Percentiles rank a stretch among this genome's conserved stretches.
Evolutionary conservation across 2,113 vertebrate genomes (phyloP).

Genomic region (Cyprinodon variegatus): DNA sequence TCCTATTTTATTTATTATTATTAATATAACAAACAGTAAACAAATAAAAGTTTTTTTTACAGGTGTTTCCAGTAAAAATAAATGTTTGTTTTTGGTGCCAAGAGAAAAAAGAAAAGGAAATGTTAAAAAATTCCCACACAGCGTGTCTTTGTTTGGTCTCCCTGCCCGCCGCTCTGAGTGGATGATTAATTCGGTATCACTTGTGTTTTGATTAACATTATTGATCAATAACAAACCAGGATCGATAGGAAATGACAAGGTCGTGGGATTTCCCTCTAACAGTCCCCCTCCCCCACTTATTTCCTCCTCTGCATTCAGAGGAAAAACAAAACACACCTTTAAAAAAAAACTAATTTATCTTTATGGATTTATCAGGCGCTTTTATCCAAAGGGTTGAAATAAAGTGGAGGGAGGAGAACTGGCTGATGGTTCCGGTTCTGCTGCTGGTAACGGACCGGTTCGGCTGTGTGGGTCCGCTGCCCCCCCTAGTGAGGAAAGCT

Average conservation of each 20-base stretch:
- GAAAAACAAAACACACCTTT: not conserved
- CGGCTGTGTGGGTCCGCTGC: conserved; percentile 64
- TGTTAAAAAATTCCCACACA: not conserved
- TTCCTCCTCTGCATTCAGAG: not conserved
- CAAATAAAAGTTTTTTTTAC: no score
- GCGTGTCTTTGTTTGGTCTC: conserved; percentile 18
- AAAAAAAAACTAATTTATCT: no score
- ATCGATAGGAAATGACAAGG: conserved; percentile 75
- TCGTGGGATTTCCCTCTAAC: conserved; percentile 66
- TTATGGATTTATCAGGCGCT: no score
- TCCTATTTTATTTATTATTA: no score
- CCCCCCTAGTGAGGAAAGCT: conserved; percentile 79
- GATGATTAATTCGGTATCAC: conserved; percentile 49
- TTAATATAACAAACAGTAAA: no score
- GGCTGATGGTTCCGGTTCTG: no score
- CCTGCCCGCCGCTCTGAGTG: conserved; percentile 12
- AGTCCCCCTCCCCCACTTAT: not conserved
- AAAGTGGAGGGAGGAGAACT: no score
- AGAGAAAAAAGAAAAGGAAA: not conserved
- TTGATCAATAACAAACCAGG: conserved; percentile 71
- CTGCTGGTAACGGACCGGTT: no score
- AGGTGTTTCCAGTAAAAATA: not conserved
- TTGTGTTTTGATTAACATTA: conserved; percentile 66
- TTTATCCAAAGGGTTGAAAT: no score
- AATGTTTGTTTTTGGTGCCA: not conserved